Conservation (phyloP, 2,888 invertebrate genomes). For the Perizoma flavofasciatum region DNA sequence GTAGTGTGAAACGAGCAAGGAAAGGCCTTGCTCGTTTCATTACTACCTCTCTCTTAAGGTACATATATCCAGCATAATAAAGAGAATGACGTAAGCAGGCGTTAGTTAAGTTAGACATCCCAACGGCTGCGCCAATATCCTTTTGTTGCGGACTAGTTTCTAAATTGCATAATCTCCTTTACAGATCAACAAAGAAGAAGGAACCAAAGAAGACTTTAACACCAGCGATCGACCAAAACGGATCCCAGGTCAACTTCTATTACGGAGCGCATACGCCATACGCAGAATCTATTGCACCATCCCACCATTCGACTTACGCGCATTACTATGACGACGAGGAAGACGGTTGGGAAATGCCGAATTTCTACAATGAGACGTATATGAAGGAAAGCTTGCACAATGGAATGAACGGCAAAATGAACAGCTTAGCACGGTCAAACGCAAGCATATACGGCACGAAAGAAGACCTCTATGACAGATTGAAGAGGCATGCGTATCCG, state of each 20-base stretch:
- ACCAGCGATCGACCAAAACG: conserved; percentile 95
- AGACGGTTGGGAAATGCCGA: conserved; percentile 99
- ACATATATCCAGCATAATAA: no score
- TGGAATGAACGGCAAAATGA: conserved; percentile 93
- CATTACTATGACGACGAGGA: conserved; percentile 98
- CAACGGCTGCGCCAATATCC: no score
- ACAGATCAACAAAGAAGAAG: conserved; percentile 91
- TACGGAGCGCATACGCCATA: conserved; percentile 97
- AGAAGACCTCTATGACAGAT: conserved; percentile 97
- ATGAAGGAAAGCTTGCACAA: conserved; percentile 97
- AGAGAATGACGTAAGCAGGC: no score
- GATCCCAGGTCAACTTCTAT: conserved; percentile 97
- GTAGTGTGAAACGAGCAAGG: no score
- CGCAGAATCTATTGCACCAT: conserved; percentile 97
- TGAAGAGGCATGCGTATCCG: conserved; percentile 97
- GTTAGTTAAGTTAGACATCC: no score
- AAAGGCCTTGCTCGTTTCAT: no score
- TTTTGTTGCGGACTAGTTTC: not conserved
- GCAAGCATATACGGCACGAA: conserved; percentile 97
- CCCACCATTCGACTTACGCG: conserved; percentile 97
- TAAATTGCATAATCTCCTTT: not conserved
- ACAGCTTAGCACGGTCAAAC: conserved; percentile 95
- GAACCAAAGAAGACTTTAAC: conserved; percentile 96
- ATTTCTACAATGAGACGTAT: conserved; percentile 97
- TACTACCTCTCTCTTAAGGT: no score